Conservation (phyloP, 2,113 vertebrate species). For the Acrocephalus kingi region DNA sequence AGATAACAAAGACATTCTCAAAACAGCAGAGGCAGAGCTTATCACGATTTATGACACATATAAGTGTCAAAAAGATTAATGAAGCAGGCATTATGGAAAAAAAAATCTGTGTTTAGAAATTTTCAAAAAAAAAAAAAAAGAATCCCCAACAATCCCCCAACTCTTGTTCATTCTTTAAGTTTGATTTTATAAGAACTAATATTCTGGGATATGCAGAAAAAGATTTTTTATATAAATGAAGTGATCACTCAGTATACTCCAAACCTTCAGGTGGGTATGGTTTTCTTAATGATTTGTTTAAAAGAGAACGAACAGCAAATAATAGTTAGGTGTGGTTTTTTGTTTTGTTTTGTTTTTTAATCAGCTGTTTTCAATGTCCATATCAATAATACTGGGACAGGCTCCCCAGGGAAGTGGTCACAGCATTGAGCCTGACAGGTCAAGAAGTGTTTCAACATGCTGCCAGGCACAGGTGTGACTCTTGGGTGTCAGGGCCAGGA, state of each 20-base stretch:
- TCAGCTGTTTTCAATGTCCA: neutral
- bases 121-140: slow-evolving; percentile 24
- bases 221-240: slow-evolving; percentile 5
- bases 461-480: neutral
- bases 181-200: slow-evolving; percentile 12
- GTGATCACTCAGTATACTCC: slow-evolving; percentile 10
- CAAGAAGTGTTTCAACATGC: neutral
- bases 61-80: slow-evolving; percentile 37
- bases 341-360: neutral
- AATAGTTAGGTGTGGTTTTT: neutral
- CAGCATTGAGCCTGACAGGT: neutral
- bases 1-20: neutral
- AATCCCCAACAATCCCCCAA: accelerated
- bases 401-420: neutral
- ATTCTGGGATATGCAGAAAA: slow-evolving; percentile 38
- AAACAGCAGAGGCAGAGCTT: slow-evolving; percentile 5
- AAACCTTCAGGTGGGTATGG: slow-evolving; percentile 5
- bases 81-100: slow-evolving; percentile 34
- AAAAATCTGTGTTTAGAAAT: slow-evolving; percentile 51
- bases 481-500: neutral
- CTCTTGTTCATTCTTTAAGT: slow-evolving; percentile 6
- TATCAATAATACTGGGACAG: neutral
- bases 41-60: slow-evolving; percentile 30
- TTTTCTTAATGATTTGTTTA: neutral
- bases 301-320: neutral